Percentiles rank a stretch among this genome's conserved stretches.
Conservation (phyloP, 2,888 invertebrate genomes). For the Cephus pygmeus region DNA sequence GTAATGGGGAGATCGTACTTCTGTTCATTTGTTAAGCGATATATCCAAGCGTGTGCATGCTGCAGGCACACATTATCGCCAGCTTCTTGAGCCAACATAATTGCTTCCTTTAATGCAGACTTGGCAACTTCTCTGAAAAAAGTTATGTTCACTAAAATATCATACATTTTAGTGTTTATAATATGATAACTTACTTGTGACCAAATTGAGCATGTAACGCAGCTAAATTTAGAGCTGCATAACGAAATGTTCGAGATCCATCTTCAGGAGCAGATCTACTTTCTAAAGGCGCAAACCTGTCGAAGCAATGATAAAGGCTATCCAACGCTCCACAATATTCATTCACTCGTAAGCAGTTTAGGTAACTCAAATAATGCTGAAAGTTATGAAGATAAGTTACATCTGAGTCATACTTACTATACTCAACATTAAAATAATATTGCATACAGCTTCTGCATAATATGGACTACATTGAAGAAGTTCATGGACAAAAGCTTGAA, state of each 20-base stretch:
- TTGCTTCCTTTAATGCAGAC: conserved; percentile 86
- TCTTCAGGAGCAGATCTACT: conserved; percentile 66
- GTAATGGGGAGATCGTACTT: conserved; percentile 39
- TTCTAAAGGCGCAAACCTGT: conserved; percentile 70
- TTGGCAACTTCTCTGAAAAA: conserved; percentile 78
- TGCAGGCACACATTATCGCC: conserved; percentile 88
- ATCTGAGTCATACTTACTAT: not conserved
- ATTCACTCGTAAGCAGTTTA: conserved; percentile 87
- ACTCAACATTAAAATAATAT: conserved; percentile 10
- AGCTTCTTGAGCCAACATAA: conserved; percentile 88
- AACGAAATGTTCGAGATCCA: conserved; percentile 78
- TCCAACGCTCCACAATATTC: conserved; percentile 88
- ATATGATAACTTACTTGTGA: conserved; percentile 72
- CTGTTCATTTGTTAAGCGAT: conserved; percentile 69
- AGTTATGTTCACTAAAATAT: conserved; percentile 16
- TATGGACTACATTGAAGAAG: conserved; percentile 82
- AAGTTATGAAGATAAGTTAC: conserved; percentile 50
- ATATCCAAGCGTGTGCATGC: conserved; percentile 86
- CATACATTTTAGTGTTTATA: not conserved
- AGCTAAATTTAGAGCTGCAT: conserved; percentile 91
- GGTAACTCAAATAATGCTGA: conserved; percentile 89
- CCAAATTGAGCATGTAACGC: conserved; percentile 89
- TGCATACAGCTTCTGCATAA: conserved; percentile 83
- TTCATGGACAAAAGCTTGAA: conserved; percentile 80
- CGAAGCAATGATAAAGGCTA: conserved; percentile 85